Base-by-base conservation (phyloP, 2,888 invertebrate genomes). In the Vannuccia rotundouncinata region DNA sequence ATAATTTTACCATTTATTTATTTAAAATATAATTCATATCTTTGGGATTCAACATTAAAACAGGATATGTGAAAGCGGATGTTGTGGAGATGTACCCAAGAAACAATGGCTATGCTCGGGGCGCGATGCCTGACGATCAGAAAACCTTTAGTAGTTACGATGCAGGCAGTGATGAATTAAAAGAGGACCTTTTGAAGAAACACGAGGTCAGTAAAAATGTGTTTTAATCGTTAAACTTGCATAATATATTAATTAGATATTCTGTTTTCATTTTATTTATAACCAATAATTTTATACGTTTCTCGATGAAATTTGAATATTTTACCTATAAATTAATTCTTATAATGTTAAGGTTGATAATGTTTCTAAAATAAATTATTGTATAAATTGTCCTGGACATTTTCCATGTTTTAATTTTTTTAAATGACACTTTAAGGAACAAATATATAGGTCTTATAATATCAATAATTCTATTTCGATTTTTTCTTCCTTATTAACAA, bases 91-190 rank as follows among this genome's bases (percentile, higher is more conserved):
- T 78, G 28, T 78, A 78, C 60, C 78, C 78, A 1, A 5, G 25
- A 66, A 66, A 17, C 10, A 66, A 66, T 66, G 66, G 66, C 2
- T 66, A 66, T 22, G 66, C 25, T 66, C 10, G 78, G 29, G 78
- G 78, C 10, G 17, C 60, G 30, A 78, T 78, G 59, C 78, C 74
- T 1, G 79, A 79, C 75, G 79, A 79, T 77, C 74, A 79, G 27
- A 79, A 79, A 75, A 79, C 79, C 1, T 79, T 74, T 28, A 79
- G 79, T 22, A 79, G 79, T 79, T 79, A 74, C 25, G 79, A 79
- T 29, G 31, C 79, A 25, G 74, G 74, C 13, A 74, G 73, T 29
- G 79, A 79, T 27, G 79, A 79, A n/a, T 29, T 73, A 22, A 73
- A 73, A 29, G 79, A 79, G n/a, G 74, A 74, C 27, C 22, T 79